These are phyloP conservation scores for Hydrotaea diabolus DNA, from an alignment of 2,888 invertebrate genomes.

Conservation along the genomic window DNA sequence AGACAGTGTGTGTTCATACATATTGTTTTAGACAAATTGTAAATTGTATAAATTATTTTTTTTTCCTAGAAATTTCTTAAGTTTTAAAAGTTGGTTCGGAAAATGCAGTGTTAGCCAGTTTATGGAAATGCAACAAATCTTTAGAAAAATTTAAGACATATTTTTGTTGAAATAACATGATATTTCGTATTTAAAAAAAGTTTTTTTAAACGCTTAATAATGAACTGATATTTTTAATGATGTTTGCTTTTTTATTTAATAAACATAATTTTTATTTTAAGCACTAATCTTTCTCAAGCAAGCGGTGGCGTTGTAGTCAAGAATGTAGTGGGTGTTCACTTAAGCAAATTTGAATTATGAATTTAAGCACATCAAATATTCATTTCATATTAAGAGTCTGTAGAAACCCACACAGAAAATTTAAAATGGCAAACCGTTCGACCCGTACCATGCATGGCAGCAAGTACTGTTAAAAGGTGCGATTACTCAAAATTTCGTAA, in stretches of 20 bases:
- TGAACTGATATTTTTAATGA: slow-evolving; percentile 62
- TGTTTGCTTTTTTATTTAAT: slow-evolving; percentile 27
- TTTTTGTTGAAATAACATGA: slow-evolving; percentile 3
- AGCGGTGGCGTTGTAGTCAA: not conserved
- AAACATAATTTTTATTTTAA: slow-evolving; percentile 25
- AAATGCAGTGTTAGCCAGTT: slow-evolving; percentile 4
- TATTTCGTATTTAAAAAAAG: not conserved
- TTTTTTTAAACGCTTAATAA: not conserved
- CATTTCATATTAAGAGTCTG: no score
- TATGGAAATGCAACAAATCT: slow-evolving; percentile 1
- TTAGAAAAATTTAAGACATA: not conserved
- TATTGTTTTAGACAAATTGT: not conserved
- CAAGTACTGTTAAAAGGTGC: no score
- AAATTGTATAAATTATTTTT: slow-evolving; percentile 4
- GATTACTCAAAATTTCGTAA: no score
- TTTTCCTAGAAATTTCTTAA: not conserved
- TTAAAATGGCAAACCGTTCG: no score
- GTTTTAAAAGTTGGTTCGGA: slow-evolving; percentile 51
- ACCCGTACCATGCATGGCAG: no score
- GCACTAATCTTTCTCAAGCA: slow-evolving; percentile 23
- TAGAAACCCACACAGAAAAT: no score
- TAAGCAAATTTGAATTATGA: no score
- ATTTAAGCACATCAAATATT: no score
- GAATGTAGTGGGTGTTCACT: no score
- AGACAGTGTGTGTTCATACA: not conserved